These are phyloP conservation scores for Perca schrenkii DNA, from an alignment of 2,113 vertebrate genomes.

Conservation along the genomic window DNA sequence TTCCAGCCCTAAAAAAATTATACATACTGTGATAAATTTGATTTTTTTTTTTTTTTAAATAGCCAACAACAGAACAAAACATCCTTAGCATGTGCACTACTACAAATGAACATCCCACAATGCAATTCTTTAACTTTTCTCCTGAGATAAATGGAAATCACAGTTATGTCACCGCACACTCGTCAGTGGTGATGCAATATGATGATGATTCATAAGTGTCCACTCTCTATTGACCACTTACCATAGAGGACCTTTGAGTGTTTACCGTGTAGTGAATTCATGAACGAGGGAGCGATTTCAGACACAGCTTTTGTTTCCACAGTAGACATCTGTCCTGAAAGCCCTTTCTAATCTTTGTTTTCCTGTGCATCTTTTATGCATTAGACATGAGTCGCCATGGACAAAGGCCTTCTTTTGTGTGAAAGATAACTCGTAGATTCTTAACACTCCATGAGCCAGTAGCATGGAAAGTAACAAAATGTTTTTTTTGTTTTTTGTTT, in stretches of 20 bases:
- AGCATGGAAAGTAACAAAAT: conserved; percentile 47
- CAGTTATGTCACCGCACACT: background rate
- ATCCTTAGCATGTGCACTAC: background rate
- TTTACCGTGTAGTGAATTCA: background rate
- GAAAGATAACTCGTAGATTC: conserved; percentile 1
- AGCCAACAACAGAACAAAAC: background rate
- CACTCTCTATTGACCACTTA: background rate
- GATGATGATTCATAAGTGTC: conserved; percentile 9
- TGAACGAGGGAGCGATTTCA: background rate
- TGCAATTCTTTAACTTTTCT: conserved; percentile 11
- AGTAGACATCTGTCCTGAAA: background rate
- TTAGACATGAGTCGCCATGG: background rate
- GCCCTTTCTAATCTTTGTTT: conserved; percentile 11
- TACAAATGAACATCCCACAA: background rate
- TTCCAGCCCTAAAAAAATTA: background rate
- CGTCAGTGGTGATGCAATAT: background rate
- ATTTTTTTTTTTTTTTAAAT: too few relatives aligned
- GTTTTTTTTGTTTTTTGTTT: background rate
- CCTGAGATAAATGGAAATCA: background rate
- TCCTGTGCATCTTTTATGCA: conserved; percentile 32
- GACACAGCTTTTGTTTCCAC: conserved; percentile 24
- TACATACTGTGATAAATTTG: background rate
- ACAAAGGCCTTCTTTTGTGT: conserved; percentile 22
- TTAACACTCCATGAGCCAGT: conserved; percentile 12
- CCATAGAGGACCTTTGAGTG: background rate